Evolutionary conservation across 2,113 vertebrate genomes (phyloP).

Genomic region (Plectropomus leopardus): DNA sequence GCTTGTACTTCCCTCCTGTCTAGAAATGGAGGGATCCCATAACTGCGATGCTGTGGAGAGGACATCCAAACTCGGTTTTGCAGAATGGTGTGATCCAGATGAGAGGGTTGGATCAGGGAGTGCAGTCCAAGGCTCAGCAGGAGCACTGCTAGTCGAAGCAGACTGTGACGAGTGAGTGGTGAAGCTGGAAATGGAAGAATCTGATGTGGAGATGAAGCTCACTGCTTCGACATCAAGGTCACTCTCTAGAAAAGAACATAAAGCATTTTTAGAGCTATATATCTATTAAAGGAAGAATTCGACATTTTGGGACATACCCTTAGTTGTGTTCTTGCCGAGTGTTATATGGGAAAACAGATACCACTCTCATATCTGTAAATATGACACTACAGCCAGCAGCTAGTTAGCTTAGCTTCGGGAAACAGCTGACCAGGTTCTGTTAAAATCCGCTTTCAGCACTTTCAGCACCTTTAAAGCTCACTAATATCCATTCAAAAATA

Average conservation of each 20-base stretch:
- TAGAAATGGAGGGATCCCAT: conserved; percentile 54
- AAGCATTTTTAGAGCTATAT: neutral
- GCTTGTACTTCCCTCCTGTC: conserved; percentile 70
- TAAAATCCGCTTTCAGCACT: too few species aligned
- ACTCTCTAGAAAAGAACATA: conserved; percentile 66
- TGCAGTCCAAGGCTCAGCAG: conserved; percentile 24
- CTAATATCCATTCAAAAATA: too few species aligned
- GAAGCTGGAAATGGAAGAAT: conserved; percentile 30
- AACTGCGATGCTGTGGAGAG: conserved; percentile 42
- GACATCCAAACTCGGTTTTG: conserved; percentile 24
- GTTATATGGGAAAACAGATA: neutral
- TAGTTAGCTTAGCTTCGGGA: too few species aligned
- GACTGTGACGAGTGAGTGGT: conserved; percentile 31
- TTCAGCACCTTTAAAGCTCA: too few species aligned
- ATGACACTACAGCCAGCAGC: too few species aligned
- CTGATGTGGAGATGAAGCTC: conserved; percentile 28
- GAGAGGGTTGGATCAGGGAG: conserved; percentile 16
- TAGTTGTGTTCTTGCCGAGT: neutral
- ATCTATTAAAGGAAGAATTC: neutral
- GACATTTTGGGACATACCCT: neutral
- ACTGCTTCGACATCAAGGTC: neutral
- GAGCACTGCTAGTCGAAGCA: conserved; percentile 9
- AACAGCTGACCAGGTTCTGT: too few species aligned
- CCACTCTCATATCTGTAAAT: neutral
- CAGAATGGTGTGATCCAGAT: conserved; percentile 20